phyloP scores from a whole-genome alignment of 2,797 vertebrate genomes.

The Garrulus glandarius region DNA sequence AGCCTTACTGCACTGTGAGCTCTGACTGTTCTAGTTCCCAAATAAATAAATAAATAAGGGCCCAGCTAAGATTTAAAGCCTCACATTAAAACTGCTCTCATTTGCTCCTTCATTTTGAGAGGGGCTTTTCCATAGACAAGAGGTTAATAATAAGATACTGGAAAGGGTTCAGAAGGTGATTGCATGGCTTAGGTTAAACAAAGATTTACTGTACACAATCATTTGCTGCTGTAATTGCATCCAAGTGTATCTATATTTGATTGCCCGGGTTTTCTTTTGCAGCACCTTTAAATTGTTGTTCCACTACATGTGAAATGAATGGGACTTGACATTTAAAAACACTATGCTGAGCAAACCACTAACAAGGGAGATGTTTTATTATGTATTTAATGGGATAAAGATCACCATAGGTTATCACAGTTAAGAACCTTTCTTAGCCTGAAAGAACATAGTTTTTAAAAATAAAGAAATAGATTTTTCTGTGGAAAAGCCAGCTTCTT shows the following conservation, averaged over 20 bases:
- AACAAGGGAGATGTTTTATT: background rate
- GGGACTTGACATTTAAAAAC: background rate
- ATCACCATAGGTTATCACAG: background rate
- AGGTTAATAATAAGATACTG: slow-evolving; percentile 49
- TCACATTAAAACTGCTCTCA: background rate
- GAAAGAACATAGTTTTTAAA: background rate
- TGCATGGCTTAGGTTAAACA: slow-evolving; percentile 37
- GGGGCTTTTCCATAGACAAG: background rate
- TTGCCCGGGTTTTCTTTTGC: background rate
- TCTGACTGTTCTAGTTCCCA: background rate
- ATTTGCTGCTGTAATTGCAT: slow-evolving; percentile 36
- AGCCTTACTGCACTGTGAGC: background rate
- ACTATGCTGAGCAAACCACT: background rate
- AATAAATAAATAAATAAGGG: too few species aligned
- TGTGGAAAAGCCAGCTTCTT: background rate
- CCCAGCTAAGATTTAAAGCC: background rate
- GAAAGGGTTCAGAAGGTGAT: background rate
- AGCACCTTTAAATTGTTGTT: background rate
- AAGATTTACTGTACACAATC: slow-evolving; percentile 26
- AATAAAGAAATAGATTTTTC: background rate
- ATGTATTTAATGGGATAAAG: background rate
- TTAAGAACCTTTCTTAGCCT: background rate
- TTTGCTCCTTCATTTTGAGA: slow-evolving; percentile 11
- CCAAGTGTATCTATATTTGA: slow-evolving; percentile 2
- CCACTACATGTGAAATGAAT: background rate